Evolutionary conservation across 1,140 invertebrate species (phyloP), one percentile per base, ranked within the genome.

Genomic region (Nixonia krombeini): DNA sequence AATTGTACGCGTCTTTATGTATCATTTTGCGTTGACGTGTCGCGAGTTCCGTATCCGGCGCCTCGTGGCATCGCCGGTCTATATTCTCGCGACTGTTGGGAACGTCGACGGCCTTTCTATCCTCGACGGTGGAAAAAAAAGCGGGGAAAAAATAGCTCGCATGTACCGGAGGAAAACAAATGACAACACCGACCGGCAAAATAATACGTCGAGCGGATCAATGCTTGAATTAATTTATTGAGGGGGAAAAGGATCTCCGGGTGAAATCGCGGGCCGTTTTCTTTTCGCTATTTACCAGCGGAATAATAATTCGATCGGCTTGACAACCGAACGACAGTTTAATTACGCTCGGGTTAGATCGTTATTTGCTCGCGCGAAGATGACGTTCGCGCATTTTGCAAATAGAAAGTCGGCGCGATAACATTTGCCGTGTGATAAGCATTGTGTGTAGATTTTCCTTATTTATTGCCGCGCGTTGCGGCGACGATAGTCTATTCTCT

Each of bases 371-470:
- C n/a, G 6, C 16, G 12, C 9, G 21, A 42, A 25, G 25, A 21
- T 23, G 18, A 12, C 5, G 25, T 7, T 25, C 12, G 25, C n/a
- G 18, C 12, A 21, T 25, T 25, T 21, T 25, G 40, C 40, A 42
- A 42, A 21, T 9, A 12, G 40, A 29, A 25, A 44, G 41, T 44
- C 38, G 46, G 46, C 35, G 40, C 21, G 42, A 49, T 50, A 38
- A 50, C 9, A 12, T 25, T 18, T 29, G 37, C 26, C 10, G 9
- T 37, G 15, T 23, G 49, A 59, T 49, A 62, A 56, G 66, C 56
- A 75, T 74, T 74, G 71, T 75, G 68, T 73, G 73, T 41, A 75
- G 71, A 76, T 75, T 76, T 75, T 67, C 58, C 73, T 74, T 73
- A 74, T 77, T 75, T 74, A 75, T 69, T 70, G 66, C 28, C 64